Conservation (phyloP, 1,140 invertebrate species). For the Amyelois transitella region DNA sequence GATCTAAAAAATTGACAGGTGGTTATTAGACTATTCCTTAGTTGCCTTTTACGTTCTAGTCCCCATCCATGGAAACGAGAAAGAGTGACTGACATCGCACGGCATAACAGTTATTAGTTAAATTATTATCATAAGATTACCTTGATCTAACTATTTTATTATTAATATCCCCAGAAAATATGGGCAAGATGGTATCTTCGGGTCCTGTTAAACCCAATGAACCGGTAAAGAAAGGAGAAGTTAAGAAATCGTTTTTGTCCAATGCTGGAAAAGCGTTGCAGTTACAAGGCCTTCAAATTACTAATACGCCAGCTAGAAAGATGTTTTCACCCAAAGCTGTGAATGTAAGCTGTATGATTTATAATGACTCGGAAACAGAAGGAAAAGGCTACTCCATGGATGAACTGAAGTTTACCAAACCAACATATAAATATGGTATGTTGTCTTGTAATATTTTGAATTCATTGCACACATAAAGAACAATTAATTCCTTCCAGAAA, state of each 20-base stretch:
- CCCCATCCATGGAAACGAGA: too few species aligned
- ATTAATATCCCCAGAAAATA: constrained; percentile 43
- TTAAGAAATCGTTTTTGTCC: constrained; percentile 56
- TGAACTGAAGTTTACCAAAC: constrained; percentile 52
- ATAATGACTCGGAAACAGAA: constrained; percentile 25
- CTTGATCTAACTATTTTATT: neutral
- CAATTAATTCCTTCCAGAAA: too few species aligned
- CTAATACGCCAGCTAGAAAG: constrained; percentile 41
- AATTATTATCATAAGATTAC: too few species aligned
- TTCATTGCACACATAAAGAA: too few species aligned
- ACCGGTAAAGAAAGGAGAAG: constrained; percentile 41
- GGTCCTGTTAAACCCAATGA: constrained; percentile 53
- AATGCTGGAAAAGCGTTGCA: constrained; percentile 55
- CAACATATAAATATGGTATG: constrained; percentile 47
- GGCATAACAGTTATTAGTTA: too few species aligned
- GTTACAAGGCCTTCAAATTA: neutral
- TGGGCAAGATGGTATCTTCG: constrained; percentile 44
- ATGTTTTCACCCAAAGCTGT: constrained; percentile 41
- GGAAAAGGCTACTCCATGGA: constrained; percentile 24
- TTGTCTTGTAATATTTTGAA: neutral
- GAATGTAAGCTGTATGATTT: constrained; percentile 50
- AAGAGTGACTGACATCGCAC: too few species aligned
- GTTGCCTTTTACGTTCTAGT: neutral
- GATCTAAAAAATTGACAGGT: too few species aligned
- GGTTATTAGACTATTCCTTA: too few species aligned